These are phyloP conservation scores for Melanitta fusca DNA, from an alignment of 2,797 vertebrate genomes.

Conservation along the genomic window DNA sequence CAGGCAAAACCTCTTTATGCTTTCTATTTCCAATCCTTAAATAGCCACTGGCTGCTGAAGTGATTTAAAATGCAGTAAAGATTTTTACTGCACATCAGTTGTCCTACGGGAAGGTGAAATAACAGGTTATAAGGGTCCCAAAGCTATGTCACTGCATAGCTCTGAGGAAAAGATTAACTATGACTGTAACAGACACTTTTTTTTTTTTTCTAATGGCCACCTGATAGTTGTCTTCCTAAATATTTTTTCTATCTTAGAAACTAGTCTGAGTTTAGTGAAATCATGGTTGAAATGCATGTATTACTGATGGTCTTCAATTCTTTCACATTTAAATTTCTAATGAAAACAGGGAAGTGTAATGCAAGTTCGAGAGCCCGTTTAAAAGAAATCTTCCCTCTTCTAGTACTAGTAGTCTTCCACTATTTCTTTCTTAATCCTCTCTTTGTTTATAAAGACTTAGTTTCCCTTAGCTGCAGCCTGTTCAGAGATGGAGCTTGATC, in stretches of 20 bases:
- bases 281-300: background rate
- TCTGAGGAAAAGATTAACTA: slow-evolving; percentile 5
- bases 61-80: slow-evolving; percentile 58
- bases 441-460: background rate
- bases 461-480: background rate
- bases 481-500: slow-evolving; percentile 6
- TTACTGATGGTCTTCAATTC: background rate
- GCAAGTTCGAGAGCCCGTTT: background rate
- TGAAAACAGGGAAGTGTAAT: background rate
- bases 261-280: slow-evolving; percentile 19
- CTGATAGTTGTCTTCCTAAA: slow-evolving; percentile 2
- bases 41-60: background rate
- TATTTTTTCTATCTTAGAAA: background rate
- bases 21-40: background rate
- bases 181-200: background rate
- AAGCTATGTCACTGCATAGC: background rate
- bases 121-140: background rate
- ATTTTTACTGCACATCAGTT: background rate
- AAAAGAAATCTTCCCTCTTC: background rate
- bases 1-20: background rate
- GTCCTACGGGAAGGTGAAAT: slow-evolving; percentile 33
- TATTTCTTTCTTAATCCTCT: background rate
- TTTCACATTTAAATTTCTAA: background rate
- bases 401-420: background rate
- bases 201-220: background rate